Evolutionary conservation across 2,797 vertebrate genomes (phyloP), one percentile per base, ranked within the genome.

Genomic region (Brachyalestes nurse): DNA sequence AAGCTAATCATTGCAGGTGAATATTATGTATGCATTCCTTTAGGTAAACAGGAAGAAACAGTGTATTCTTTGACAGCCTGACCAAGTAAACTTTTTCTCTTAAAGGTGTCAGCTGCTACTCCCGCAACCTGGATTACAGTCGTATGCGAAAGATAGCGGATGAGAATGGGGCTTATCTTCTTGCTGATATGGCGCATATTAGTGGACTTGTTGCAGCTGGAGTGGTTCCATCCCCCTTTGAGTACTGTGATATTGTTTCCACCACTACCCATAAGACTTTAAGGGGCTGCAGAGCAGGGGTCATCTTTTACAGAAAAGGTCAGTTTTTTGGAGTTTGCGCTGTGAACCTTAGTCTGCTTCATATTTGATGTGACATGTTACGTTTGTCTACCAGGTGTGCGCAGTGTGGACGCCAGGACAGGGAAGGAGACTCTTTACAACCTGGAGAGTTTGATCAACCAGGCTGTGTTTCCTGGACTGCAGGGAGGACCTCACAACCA

Each of bases 401-500:
- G 95, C 71, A 97, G 95, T 0, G 88, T 96, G 28, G 98, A 99
- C 55, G 93, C 95, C 60, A 99, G 97, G 88, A 95, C 94, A 0
- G 97, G 98, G 66, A 98, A 96, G 84, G 97, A 98, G 88, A 94
- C 85, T 0, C 81, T 93, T 67, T 99, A 97, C 88, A 97, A 98
- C 87, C 83, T 98, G 85, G 98, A 99, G 90, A 95, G 95, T 34
- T 93, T 94, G 70, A 98, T 99, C 89, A 99, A 99, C 82, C 96
- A 99, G 77, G 96, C 98, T 0, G 97, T 99, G 78, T 99, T 99
- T 89, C 98, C 98, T 0, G 98, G 98, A n/a, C 94, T 99, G 66
- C 98, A 99, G 88, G 98, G 98, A 12, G 98, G 98, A 4, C 98
- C 98, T 0, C 98, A 99, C 92, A 99, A 99, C 90, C 98, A 99